Percentiles rank a stretch among this genome's conserved stretches.
Conservation (phyloP, 2,888 invertebrate species). For the Pseudococcus jackbeardsleyi region DNA sequence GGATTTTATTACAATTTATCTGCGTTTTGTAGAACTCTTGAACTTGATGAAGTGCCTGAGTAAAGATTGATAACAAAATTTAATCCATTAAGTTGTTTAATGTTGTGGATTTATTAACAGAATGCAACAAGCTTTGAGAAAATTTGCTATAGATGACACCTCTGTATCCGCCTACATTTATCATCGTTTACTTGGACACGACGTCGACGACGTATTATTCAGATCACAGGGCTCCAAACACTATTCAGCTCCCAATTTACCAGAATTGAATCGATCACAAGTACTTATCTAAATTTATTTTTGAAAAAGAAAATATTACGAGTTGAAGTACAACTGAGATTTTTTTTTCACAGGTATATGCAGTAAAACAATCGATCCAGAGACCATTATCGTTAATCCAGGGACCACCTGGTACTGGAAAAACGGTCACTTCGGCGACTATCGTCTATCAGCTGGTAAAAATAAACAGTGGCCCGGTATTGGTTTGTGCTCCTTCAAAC, state of each 20-base stretch:
- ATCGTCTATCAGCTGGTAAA: slow-evolving; percentile 98
- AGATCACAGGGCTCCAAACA: slow-evolving; percentile 94
- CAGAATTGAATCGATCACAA: slow-evolving; percentile 97
- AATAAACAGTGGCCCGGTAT: slow-evolving; percentile 92
- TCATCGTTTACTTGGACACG: slow-evolving; percentile 94
- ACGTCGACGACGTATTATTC: slow-evolving; percentile 93
- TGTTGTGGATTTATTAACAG: slow-evolving; percentile 71
- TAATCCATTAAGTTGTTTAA: neutral
- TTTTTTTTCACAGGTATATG: slow-evolving; percentile 79
- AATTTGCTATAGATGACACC: slow-evolving; percentile 95
- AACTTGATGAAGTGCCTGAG: neutral
- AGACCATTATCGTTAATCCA: slow-evolving; percentile 96
- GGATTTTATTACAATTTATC: neutral
- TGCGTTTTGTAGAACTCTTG: neutral
- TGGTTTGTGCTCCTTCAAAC: slow-evolving; percentile 99
- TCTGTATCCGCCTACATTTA: slow-evolving; percentile 99
- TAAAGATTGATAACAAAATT: neutral
- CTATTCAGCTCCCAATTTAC: slow-evolving; percentile 96
- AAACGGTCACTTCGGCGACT: slow-evolving; percentile 99
- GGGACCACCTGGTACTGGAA: slow-evolving; percentile 97
- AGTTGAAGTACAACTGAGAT: neutral
- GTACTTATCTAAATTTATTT: slow-evolving; percentile 69
- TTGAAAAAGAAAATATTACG: neutral
- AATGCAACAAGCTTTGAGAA: slow-evolving; percentile 94
- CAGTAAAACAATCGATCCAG: slow-evolving; percentile 97